Conservation (phyloP, 2,113 vertebrate species). For the Anoura caudifer region DNA sequence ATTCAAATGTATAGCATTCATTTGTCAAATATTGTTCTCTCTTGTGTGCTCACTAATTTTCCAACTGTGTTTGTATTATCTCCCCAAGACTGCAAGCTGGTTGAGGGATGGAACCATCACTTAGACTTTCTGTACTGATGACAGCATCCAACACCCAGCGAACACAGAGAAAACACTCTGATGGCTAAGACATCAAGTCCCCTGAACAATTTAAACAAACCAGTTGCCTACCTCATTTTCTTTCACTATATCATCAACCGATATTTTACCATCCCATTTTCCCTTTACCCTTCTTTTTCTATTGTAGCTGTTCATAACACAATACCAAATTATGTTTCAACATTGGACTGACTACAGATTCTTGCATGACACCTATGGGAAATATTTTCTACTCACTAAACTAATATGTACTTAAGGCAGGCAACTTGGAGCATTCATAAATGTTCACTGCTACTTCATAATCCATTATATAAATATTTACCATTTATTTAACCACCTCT, state of each 20-base stretch:
- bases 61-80: neutral
- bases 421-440: neutral
- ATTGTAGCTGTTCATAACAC: neutral
- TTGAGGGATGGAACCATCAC: neutral
- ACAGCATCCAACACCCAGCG: neutral
- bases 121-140: neutral
- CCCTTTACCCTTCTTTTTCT: constrained; percentile 9
- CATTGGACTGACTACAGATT: neutral
- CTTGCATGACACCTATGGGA: neutral
- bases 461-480: neutral
- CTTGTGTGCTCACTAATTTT: constrained; percentile 6
- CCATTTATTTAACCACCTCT: neutral
- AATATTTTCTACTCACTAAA: constrained; percentile 25
- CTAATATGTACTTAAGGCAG: neutral
- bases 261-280: neutral
- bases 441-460: neutral
- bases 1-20: neutral
- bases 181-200: neutral
- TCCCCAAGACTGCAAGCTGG: neutral
- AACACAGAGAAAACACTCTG: neutral
- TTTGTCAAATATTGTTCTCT: neutral
- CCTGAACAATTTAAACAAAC: neutral
- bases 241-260: neutral
- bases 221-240: neutral
- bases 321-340: constrained; percentile 5